Conservation (phyloP, 2,888 invertebrate genomes). For the Listrodromus nycthemerus region DNA sequence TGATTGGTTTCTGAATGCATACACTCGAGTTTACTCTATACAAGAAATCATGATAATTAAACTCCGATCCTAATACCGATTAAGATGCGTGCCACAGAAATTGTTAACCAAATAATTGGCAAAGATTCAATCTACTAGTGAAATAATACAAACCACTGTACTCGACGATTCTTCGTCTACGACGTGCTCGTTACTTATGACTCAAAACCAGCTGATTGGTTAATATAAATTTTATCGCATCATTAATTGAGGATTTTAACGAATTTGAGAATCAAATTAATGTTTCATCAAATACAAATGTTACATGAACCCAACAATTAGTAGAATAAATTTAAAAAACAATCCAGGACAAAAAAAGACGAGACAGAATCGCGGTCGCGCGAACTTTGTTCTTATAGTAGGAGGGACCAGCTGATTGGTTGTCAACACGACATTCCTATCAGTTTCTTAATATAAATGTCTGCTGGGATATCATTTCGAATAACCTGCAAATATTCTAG, state of each 20-base stretch:
- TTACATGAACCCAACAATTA: background rate
- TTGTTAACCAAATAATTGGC: background rate
- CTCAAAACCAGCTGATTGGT: background rate
- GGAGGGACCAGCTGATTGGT: conserved; percentile 26
- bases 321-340: background rate
- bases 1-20: background rate
- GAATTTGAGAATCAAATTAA: background rate
- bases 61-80: background rate
- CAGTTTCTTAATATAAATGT: conserved; percentile 22
- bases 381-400: background rate
- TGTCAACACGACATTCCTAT: background rate
- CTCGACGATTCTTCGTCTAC: background rate
- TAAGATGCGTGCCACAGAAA: background rate
- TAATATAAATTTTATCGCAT: background rate
- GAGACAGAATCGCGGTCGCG: background rate
- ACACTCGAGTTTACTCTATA: background rate
- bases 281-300: background rate
- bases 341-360: background rate
- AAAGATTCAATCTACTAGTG: background rate
- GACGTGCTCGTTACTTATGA: background rate
- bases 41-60: background rate
- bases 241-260: background rate
- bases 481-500: conserved; percentile 40
- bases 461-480: conserved; percentile 12
- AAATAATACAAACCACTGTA: background rate